Percentiles rank a stretch among this genome's conserved stretches.
These are phyloP conservation scores for Abrostola tripartita DNA, from an alignment of 2,888 invertebrate species.

Conservation along the genomic window DNA sequence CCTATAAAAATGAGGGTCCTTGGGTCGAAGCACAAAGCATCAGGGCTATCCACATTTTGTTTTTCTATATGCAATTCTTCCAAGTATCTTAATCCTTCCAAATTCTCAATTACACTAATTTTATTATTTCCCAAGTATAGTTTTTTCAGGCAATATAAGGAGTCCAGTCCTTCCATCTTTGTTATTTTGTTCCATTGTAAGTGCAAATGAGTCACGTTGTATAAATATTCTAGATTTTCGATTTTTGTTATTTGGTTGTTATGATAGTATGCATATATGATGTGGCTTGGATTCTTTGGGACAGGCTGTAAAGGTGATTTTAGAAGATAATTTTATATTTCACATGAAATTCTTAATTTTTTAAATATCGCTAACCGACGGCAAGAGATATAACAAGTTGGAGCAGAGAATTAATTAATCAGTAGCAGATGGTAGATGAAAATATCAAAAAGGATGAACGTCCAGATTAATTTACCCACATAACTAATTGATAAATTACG, in stretches of 20 bases:
- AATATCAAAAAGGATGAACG: no score
- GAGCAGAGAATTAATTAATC: no score
- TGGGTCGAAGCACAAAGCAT: conserved; percentile 91
- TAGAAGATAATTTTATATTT: no score
- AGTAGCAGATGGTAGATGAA: no score
- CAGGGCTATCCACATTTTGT: conserved; percentile 87
- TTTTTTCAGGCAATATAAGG: conserved; percentile 91
- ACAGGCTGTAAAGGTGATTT: conserved; percentile 75
- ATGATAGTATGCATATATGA: conserved; percentile 92
- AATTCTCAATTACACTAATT: conserved; percentile 91
- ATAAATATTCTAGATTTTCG: conserved; percentile 90
- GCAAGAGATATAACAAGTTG: no score
- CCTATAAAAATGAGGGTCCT: conserved; percentile 88
- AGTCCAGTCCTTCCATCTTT: conserved; percentile 90
- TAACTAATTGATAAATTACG: no score
- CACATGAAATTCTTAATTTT: no score
- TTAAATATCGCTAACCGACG: no score
- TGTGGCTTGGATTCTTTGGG: conserved; percentile 73
- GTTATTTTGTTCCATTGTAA: conserved; percentile 93
- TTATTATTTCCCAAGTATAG: conserved; percentile 92
- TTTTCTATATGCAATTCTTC: conserved; percentile 91
- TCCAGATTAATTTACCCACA: no score
- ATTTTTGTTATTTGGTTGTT: conserved; percentile 93
- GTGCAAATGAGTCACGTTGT: conserved; percentile 91
- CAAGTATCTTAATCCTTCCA: conserved; percentile 88